Evolutionary conservation across 2,113 vertebrate species (phyloP).

Genomic region (Zosterops borbonicus): DNA sequence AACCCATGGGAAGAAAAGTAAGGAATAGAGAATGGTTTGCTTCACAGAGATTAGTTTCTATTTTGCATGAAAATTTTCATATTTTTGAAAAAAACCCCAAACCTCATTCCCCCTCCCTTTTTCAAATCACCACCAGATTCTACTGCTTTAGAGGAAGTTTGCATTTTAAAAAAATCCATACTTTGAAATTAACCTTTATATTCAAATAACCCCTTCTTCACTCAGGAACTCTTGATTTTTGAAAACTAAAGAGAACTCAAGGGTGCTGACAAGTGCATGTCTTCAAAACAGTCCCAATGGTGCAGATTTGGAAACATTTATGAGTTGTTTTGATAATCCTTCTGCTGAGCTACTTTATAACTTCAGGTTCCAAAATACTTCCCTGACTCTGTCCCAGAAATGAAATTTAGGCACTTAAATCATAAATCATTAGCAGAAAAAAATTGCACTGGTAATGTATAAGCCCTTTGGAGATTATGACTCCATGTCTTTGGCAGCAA

Average conservation of each 20-base stretch:
- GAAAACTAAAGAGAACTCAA: background rate
- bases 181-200: background rate
- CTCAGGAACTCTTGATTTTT: background rate
- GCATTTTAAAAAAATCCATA: background rate
- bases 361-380: background rate
- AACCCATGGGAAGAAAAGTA: background rate
- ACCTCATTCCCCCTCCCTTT: background rate
- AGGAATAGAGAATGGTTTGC: background rate
- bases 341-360: background rate
- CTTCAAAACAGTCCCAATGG: background rate
- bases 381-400: background rate
- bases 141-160: background rate
- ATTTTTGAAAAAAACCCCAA: background rate
- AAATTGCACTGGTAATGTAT: background rate
- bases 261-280: background rate
- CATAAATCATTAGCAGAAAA: background rate
- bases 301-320: background rate
- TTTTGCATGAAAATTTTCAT: background rate
- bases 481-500: background rate
- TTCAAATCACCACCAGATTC: background rate
- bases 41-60: background rate
- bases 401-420: background rate
- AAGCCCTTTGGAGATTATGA: background rate
- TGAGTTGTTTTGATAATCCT: background rate
- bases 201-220: background rate